phyloP scores from a whole-genome alignment of 2,113 vertebrate species.

The Fulica atra region DNA sequence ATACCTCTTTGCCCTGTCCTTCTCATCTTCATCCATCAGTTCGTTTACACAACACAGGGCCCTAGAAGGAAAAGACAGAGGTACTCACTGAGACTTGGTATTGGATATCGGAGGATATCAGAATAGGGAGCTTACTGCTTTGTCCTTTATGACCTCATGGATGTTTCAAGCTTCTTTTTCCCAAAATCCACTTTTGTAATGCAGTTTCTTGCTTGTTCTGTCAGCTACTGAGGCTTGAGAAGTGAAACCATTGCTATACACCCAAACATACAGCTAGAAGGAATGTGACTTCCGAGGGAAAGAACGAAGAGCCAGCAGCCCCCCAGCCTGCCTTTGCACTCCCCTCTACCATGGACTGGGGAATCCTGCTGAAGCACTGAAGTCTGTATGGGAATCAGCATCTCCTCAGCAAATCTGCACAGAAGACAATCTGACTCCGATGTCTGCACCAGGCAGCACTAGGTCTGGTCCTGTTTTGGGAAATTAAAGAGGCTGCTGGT shows the following conservation, averaged over 20 bases:
- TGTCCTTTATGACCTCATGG: not conserved
- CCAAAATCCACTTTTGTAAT: not conserved
- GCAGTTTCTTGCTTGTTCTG: not conserved
- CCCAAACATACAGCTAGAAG: not conserved
- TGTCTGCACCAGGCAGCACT: not conserved
- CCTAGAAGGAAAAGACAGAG: constrained; percentile 73
- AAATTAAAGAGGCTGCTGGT: not conserved
- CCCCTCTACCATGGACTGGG: not conserved
- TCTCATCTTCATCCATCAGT: constrained; percentile 93
- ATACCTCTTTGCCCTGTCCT: constrained; percentile 94
- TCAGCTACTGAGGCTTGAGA: not conserved
- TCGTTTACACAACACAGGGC: constrained; percentile 86
- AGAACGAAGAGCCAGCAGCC: not conserved
- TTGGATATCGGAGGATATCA: not conserved
- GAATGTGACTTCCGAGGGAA: not conserved
- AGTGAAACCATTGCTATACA: not conserved
- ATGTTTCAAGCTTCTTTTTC: not conserved
- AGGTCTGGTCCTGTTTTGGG: not conserved
- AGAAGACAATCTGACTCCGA: not conserved
- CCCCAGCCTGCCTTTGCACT: not conserved
- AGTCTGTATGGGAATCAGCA: not conserved
- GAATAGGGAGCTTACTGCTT: not conserved
- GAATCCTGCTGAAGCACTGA: not conserved
- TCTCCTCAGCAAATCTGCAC: not conserved
- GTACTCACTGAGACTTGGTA: not conserved